Evolutionary conservation across 2,113 vertebrate genomes (phyloP), one percentile per base, ranked within the genome.

Genomic region (Sclerurus mexicanus): DNA sequence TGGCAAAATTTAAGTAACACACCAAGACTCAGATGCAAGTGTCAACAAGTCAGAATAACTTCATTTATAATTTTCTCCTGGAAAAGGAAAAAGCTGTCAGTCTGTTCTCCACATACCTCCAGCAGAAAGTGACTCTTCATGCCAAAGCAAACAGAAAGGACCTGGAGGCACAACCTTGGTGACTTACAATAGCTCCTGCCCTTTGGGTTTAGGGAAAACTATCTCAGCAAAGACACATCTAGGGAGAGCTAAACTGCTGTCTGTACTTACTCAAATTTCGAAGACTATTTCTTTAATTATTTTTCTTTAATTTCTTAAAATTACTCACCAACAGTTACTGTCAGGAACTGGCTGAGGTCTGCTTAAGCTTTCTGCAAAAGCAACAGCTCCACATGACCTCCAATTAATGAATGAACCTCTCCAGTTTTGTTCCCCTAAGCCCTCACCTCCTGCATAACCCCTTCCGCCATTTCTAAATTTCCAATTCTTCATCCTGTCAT

Each of bases 121-220:
- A 64, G 39, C 31, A 91, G 17, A 40, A 56, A 89, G 23, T 3
- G 3, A 44, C 8, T 55, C 37, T n/a, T 46, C 17, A 53, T 18
- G 33, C 17, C 6, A 42, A 49, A 62, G 18, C 16, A 24, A 10
- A 27, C 2, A 40, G 35, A 74, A 72, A 40, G 39, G 71, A 67
- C 2, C 39, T 5, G 9, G 23, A 75, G 4, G 25, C 17, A 71
- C 31, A 28, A 13, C 21, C 6, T 3, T 24, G 58, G 31, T 16
- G 71, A 69, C 18, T 2, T 1, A 2, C 5, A 59, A 42, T 0
- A 68, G 49, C 44, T 8, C 8, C 42, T 6, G 19, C 7, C 33
- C 9, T 46, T 14, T 2, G 18, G 11, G 8, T 35, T 84, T 33
- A 62, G 7, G 19, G 14, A 31, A 68, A 93, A 58, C 8, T 8